Evolutionary conservation across 2,888 invertebrate species (phyloP).

Genomic region (Oconnorella tubifera): DNA sequence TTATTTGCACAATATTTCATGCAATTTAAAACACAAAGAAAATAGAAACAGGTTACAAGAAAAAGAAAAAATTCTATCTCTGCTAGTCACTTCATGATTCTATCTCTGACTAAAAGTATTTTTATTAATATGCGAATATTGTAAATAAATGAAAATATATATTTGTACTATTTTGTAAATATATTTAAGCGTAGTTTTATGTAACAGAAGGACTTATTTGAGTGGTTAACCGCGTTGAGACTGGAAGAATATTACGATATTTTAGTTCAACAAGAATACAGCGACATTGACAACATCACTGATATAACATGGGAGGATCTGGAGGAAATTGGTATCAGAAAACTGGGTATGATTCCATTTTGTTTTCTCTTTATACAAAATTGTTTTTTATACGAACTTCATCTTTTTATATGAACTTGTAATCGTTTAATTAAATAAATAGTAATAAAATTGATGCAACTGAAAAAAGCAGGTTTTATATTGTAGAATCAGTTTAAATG

Average conservation of each 20-base stretch:
- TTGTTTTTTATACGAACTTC: not conserved
- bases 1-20: too few species aligned
- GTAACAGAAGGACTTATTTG: slow-evolving; percentile 80
- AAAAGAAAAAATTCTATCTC: too few species aligned
- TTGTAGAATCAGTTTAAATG: too few species aligned
- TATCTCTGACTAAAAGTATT: too few species aligned
- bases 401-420: not conserved
- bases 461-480: not conserved
- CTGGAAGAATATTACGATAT: slow-evolving; percentile 89
- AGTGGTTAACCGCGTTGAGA: slow-evolving; percentile 82
- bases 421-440: not conserved
- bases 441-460: not conserved
- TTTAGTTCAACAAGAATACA: slow-evolving; percentile 86
- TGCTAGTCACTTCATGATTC: too few species aligned
- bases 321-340: slow-evolving; percentile 77
- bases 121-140: too few species aligned
- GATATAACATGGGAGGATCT: slow-evolving; percentile 98
- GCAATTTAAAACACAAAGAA: too few species aligned
- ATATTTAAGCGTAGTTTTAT: too few species aligned
- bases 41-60: too few species aligned
- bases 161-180: too few species aligned
- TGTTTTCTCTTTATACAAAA: not conserved
- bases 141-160: too few species aligned
- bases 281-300: slow-evolving; percentile 86
- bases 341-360: slow-evolving; percentile 53